phyloP scores from a whole-genome alignment of 2,888 invertebrate species.

The Ophion obscuratus region DNA sequence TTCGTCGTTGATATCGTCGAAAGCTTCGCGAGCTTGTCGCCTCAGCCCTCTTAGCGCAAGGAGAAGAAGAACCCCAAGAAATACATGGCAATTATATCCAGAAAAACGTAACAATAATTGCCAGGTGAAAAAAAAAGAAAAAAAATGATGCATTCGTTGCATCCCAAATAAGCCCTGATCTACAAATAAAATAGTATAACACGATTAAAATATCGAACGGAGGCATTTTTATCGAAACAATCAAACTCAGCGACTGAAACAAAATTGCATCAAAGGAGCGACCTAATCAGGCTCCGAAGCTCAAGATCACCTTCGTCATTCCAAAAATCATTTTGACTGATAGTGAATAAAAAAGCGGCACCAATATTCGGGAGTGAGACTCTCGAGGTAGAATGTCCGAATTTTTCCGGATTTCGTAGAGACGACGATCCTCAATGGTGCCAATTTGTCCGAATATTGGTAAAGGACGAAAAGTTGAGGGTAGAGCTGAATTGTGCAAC shows the following conservation, averaged over 20 bases:
- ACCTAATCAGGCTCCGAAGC: background rate
- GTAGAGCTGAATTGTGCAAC: background rate
- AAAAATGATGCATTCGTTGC: conserved; percentile 6
- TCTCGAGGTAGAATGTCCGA: conserved; percentile 20
- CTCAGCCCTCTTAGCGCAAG: background rate
- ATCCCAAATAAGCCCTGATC: background rate
- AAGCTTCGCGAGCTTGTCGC: background rate
- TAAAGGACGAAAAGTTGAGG: conserved; percentile 10
- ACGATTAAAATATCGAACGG: background rate
- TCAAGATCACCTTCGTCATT: background rate
- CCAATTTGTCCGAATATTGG: conserved; percentile 16
- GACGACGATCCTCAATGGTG: conserved; percentile 30
- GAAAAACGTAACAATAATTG: background rate
- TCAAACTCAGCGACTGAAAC: background rate
- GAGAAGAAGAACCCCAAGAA: background rate
- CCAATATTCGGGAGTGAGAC: conserved; percentile 24
- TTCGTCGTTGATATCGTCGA: conserved; percentile 1
- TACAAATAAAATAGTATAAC: background rate
- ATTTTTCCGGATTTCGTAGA: conserved; percentile 33
- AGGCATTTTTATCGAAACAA: background rate
- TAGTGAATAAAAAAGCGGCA: background rate
- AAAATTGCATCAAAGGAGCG: conserved; percentile 6
- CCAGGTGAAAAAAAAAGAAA: background rate
- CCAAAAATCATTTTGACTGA: conserved; percentile 10
- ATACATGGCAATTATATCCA: background rate